Conservation (phyloP, 2,113 vertebrate species). For the Cyprichromis sp. region DNA sequence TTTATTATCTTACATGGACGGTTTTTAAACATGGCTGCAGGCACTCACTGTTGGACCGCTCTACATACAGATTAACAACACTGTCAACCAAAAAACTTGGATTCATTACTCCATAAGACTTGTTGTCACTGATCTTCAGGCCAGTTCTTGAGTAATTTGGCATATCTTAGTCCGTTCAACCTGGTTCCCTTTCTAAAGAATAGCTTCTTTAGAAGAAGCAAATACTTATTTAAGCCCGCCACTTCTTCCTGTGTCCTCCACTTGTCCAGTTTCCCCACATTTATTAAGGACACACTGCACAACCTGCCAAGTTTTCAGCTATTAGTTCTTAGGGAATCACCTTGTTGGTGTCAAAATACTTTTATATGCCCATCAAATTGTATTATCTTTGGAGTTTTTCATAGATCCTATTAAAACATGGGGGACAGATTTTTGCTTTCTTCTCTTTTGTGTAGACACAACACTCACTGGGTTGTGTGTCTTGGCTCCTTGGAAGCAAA, state of each 20-base stretch:
- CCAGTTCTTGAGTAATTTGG: neutral
- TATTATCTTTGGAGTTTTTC: neutral
- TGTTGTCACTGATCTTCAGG: neutral
- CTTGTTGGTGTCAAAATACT: neutral
- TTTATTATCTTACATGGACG: neutral
- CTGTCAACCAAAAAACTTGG: fast-evolving
- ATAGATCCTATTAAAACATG: neutral
- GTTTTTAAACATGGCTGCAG: neutral
- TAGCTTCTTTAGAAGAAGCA: neutral
- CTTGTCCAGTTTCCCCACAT: neutral
- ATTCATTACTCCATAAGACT: neutral
- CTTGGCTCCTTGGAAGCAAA: neutral
- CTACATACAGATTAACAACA: neutral
- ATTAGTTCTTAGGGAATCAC: neutral
- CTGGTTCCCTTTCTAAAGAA: neutral
- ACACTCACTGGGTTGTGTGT: neutral
- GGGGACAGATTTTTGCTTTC: neutral
- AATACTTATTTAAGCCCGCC: fast-evolving
- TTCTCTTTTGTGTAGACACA: neutral
- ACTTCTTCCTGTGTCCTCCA: neutral
- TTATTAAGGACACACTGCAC: neutral
- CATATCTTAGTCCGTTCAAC: neutral
- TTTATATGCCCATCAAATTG: neutral
- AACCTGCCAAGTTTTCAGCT: neutral
- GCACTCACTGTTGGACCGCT: neutral